Evolutionary conservation across 92 coral and sea anemone species (phyloP).

Genomic region (Parazoanthus darwini): DNA sequence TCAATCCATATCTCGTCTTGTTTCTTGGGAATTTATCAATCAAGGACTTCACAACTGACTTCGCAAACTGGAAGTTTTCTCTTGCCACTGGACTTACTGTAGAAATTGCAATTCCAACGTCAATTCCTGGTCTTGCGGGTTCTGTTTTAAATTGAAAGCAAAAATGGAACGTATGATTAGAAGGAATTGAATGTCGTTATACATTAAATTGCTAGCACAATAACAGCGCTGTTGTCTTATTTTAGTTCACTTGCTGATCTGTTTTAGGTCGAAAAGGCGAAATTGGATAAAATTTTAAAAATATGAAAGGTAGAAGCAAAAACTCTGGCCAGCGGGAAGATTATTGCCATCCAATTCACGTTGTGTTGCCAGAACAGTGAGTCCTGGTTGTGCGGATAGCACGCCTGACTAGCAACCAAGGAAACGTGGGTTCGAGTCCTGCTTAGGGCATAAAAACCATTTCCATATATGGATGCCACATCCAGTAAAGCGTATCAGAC

Average conservation of each 20-base stretch:
- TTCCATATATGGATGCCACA: too few relatives aligned
- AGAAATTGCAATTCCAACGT: conserved; percentile 55
- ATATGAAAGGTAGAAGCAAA: too few relatives aligned
- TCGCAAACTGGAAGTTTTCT: conserved; percentile 47
- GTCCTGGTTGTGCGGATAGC: too few relatives aligned
- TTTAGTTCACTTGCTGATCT: too few relatives aligned
- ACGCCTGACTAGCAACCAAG: too few relatives aligned
- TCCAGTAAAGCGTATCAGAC: too few relatives aligned
- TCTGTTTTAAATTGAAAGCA: background rate
- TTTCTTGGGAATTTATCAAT: conserved; percentile 53
- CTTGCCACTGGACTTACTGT: conserved; percentile 42
- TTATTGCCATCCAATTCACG: too few relatives aligned
- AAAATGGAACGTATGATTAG: background rate
- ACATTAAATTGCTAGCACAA: background rate
- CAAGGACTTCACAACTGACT: conserved; percentile 49
- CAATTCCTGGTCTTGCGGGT: conserved; percentile 39
- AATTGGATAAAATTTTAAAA: too few relatives aligned
- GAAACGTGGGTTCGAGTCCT: too few relatives aligned
- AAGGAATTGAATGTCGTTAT: background rate
- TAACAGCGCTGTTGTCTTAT: background rate
- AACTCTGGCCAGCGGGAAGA: too few relatives aligned
- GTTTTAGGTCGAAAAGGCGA: background rate
- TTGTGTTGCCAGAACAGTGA: too few relatives aligned
- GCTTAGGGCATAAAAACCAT: too few relatives aligned
- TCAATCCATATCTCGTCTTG: conserved; percentile 61